These are phyloP conservation scores for Magallana nippona DNA, from an alignment of 2,888 invertebrate species.

Conservation along the genomic window DNA sequence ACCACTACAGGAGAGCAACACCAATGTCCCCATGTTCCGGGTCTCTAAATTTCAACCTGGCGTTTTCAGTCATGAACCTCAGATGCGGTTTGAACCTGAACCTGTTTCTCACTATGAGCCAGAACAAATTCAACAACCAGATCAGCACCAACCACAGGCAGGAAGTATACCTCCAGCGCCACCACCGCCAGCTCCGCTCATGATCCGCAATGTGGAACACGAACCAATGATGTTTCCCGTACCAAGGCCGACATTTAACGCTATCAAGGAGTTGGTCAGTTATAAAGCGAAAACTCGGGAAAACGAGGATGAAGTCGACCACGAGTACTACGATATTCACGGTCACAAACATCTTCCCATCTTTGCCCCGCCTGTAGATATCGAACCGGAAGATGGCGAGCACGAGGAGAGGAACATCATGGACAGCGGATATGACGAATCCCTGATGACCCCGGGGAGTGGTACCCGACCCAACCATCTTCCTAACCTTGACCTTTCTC, in stretches of 20 bases:
- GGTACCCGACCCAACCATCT: conserved; percentile 42
- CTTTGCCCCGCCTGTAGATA: conserved; percentile 69
- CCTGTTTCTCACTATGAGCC: conserved; percentile 25
- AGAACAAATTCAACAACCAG: conserved; percentile 46
- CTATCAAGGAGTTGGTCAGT: background rate
- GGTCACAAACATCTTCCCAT: conserved; percentile 60
- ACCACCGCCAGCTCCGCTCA: conserved; percentile 56
- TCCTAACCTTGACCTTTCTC: conserved; percentile 42
- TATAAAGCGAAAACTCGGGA: background rate
- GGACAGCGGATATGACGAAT: conserved; percentile 41
- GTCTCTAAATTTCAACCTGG: conserved; percentile 37
- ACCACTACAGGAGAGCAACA: background rate
- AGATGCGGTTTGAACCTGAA: background rate
- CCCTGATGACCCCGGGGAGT: conserved; percentile 37
- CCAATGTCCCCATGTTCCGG: conserved; percentile 31
- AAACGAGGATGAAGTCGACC: conserved; percentile 41
- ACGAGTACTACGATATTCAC: conserved; percentile 52
- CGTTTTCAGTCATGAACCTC: background rate
- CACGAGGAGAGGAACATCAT: conserved; percentile 27
- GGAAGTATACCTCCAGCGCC: conserved; percentile 50
- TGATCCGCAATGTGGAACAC: conserved; percentile 30
- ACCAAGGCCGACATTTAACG: conserved; percentile 31
- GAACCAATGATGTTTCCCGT: conserved; percentile 41
- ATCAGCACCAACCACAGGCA: conserved; percentile 40
- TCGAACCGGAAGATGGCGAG: conserved; percentile 41